A percentile compares a stretch with the other conserved stretches of the same genome.
Evolutionary conservation across 1,140 invertebrate species (phyloP).

Genomic region (Cherax destructor): DNA sequence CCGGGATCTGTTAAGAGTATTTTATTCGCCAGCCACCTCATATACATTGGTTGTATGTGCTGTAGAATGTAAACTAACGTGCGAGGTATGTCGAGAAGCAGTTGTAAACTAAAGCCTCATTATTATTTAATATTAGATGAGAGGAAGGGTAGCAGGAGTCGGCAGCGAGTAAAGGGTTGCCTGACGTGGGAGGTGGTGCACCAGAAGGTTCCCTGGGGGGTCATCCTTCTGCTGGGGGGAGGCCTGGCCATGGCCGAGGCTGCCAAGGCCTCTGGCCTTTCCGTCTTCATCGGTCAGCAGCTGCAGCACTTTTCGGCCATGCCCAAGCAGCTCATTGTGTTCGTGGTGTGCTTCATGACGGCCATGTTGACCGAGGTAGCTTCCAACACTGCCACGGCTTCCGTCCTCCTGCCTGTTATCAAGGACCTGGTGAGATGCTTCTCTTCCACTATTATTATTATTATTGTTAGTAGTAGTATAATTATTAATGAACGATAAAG

Average conservation of each 20-base stretch:
- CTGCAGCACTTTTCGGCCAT: conserved; percentile 74
- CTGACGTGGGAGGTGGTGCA: conserved; percentile 75
- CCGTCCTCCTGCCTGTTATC: conserved; percentile 87
- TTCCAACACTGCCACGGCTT: conserved; percentile 90
- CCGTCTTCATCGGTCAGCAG: conserved; percentile 83
- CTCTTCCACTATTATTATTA: background rate
- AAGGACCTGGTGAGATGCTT: conserved; percentile 81
- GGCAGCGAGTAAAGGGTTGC: conserved; percentile 55
- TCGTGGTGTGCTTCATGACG: conserved; percentile 76
- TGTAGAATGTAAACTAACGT: too few species aligned
- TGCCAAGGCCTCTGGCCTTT: conserved; percentile 86
- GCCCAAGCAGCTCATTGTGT: conserved; percentile 74
- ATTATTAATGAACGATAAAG: too few species aligned
- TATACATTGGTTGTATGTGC: too few species aligned
- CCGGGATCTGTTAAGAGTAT: too few species aligned
- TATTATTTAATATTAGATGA: background rate
- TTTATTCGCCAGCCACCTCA: too few species aligned
- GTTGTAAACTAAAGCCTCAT: too few species aligned
- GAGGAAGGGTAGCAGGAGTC: conserved; percentile 38
- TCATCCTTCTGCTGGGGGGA: conserved; percentile 80
- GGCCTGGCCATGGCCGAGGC: conserved; percentile 92
- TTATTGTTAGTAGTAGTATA: too few species aligned
- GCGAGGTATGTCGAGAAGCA: too few species aligned
- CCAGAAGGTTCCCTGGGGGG: conserved; percentile 77
- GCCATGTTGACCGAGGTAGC: conserved; percentile 86